These are phyloP conservation scores for Schizopygopsis pylzovi DNA, from an alignment of 2,797 vertebrate species.

Conservation along the genomic window DNA sequence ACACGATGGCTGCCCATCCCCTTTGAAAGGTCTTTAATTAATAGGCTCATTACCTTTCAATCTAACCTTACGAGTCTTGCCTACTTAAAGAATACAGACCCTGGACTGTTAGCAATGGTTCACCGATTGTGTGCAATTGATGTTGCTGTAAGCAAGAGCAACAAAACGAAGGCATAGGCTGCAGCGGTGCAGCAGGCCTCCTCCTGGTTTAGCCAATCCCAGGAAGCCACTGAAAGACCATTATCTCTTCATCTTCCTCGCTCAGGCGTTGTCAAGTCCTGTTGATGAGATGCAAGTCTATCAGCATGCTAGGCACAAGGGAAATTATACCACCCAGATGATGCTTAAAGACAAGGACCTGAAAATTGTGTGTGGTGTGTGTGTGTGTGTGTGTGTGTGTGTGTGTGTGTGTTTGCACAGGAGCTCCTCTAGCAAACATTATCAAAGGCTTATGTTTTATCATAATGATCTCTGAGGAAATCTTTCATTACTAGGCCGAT, in stretches of 20 bases:
- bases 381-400: too few species aligned
- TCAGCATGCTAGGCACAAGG: constrained; percentile 66
- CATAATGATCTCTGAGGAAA: constrained; percentile 49
- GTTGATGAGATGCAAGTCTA: constrained; percentile 67
- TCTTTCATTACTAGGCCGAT: constrained; percentile 57
- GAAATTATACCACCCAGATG: constrained; percentile 67
- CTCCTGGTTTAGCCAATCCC: constrained; percentile 70
- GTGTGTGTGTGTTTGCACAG: not conserved
- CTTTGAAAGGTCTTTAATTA: constrained; percentile 81
- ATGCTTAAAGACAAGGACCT: constrained; percentile 42
- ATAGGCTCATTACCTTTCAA: constrained; percentile 84
- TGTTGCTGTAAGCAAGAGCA: constrained; percentile 68
- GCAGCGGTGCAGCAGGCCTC: constrained; percentile 70
- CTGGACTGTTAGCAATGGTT: constrained; percentile 68
- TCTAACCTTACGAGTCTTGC: constrained; percentile 73
- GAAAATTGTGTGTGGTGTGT: constrained; percentile 12
- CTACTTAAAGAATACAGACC: constrained; percentile 59
- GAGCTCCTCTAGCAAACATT: constrained; percentile 35
- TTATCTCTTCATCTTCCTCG: constrained; percentile 68
- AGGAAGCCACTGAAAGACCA: constrained; percentile 67
- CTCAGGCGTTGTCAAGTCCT: constrained; percentile 63
- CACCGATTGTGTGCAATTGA: constrained; percentile 70
- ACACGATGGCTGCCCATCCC: constrained; percentile 64
- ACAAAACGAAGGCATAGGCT: constrained; percentile 69
- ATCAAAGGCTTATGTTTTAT: constrained; percentile 55